These are phyloP conservation scores for Achlya flavicornis DNA, from an alignment of 2,888 invertebrate genomes.

Conservation along the genomic window DNA sequence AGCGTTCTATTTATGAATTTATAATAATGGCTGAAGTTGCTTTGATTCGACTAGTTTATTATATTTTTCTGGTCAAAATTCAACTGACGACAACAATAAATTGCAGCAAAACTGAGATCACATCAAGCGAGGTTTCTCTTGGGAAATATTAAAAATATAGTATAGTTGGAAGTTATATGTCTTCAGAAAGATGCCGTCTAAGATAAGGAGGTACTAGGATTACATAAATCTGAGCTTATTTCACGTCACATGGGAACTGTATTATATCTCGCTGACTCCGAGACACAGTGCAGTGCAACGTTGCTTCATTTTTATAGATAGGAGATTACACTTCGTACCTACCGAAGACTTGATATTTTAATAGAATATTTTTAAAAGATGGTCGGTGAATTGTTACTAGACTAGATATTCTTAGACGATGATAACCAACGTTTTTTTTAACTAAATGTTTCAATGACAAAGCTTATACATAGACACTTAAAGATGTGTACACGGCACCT, in stretches of 20 bases:
- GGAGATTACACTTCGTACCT: background rate
- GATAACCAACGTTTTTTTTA: background rate
- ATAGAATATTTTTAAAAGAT: constrained; percentile 6
- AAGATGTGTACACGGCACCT: no score
- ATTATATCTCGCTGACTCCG: constrained; percentile 25
- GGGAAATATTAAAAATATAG: constrained; percentile 8
- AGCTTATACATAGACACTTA: no score
- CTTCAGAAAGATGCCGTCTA: constrained; percentile 11
- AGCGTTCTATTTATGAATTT: no score
- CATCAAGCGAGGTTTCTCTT: background rate
- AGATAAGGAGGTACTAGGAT: constrained; percentile 26
- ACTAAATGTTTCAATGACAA: no score
- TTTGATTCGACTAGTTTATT: no score
- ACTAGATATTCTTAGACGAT: background rate
- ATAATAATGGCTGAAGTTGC: no score
- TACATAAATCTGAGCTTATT: constrained; percentile 36
- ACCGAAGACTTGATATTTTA: constrained; percentile 2
- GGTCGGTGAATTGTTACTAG: no score
- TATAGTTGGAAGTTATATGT: constrained; percentile 4
- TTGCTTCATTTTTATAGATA: background rate
- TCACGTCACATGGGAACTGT: constrained; percentile 24
- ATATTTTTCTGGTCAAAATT: background rate
- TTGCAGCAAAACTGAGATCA: background rate
- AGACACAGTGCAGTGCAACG: constrained; percentile 6
- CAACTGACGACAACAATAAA: background rate